These are phyloP conservation scores for Cephus pulcher DNA, from an alignment of 2,888 invertebrate genomes.

Conservation along the genomic window DNA sequence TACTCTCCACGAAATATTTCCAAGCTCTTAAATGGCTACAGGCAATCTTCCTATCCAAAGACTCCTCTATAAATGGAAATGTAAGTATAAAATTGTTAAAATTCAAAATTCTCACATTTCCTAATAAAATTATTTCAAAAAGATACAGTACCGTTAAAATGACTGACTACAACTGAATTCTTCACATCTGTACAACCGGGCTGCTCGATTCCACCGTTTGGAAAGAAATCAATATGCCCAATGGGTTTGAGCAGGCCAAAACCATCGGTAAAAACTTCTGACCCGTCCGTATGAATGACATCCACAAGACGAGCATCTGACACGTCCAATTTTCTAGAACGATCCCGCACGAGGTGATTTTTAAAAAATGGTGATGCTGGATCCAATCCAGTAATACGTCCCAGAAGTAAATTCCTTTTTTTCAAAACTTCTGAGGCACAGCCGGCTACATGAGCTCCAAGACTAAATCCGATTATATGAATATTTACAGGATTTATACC, in stretches of 20 bases:
- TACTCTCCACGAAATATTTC: conserved; percentile 69
- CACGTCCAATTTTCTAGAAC: conserved; percentile 71
- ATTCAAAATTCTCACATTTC: not conserved
- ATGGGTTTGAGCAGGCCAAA: conserved; percentile 72
- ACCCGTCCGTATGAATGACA: conserved; percentile 77
- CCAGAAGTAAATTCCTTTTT: conserved; percentile 64
- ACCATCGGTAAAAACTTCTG: conserved; percentile 71
- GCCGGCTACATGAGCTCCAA: conserved; percentile 74
- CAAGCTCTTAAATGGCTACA: conserved; percentile 73
- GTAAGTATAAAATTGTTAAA: not conserved
- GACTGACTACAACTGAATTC: conserved; percentile 71
- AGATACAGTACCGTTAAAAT: conserved; percentile 65
- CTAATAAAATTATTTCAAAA: not conserved
- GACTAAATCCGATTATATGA: conserved; percentile 72
- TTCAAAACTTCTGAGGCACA: conserved; percentile 71
- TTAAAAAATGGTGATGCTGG: conserved; percentile 73
- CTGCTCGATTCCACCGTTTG: conserved; percentile 73
- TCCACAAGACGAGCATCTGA: conserved; percentile 76
- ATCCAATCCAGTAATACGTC: conserved; percentile 73
- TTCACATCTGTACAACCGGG: conserved; percentile 71
- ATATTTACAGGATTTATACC: conserved; percentile 66
- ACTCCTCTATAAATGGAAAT: conserved; percentile 60
- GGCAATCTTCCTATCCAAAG: conserved; percentile 67
- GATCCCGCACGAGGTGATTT: conserved; percentile 69
- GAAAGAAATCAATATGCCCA: conserved; percentile 73